Conservation (phyloP, 2,113 vertebrate genomes). For the Paramormyrops kingsleyae region DNA sequence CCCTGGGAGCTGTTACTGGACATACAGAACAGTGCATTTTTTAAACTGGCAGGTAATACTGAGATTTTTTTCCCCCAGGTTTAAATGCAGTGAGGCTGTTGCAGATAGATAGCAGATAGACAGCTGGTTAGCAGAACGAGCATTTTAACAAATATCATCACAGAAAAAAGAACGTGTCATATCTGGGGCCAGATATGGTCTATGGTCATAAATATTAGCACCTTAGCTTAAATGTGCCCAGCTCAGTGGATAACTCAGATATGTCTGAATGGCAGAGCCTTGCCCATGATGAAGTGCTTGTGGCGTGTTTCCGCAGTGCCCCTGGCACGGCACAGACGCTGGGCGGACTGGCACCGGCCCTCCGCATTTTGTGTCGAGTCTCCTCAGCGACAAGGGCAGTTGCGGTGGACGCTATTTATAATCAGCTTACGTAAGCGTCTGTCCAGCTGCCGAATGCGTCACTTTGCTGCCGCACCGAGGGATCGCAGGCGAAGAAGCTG, state of each 20-base stretch:
- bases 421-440: neutral
- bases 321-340: neutral
- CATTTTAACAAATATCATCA: neutral
- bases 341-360: neutral
- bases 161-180: neutral
- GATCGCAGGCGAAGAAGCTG: neutral
- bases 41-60: neutral
- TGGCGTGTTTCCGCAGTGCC: neutral
- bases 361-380: neutral
- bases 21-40: neutral
- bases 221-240: neutral
- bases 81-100: neutral
- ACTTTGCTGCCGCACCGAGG: neutral
- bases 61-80: neutral
- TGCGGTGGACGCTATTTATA: neutral
- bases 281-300: neutral
- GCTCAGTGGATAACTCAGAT: neutral
- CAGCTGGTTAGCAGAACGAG: neutral
- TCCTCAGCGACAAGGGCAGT: neutral
- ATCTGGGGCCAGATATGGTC: neutral
- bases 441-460: slow-evolving; percentile 1
- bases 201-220: neutral
- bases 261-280: neutral
- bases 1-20: neutral
- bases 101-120: neutral